Percentiles rank a stretch among this genome's conserved stretches.
phyloP scores from a whole-genome alignment of 1,140 invertebrate genomes.

The Magallana gigas region DNA sequence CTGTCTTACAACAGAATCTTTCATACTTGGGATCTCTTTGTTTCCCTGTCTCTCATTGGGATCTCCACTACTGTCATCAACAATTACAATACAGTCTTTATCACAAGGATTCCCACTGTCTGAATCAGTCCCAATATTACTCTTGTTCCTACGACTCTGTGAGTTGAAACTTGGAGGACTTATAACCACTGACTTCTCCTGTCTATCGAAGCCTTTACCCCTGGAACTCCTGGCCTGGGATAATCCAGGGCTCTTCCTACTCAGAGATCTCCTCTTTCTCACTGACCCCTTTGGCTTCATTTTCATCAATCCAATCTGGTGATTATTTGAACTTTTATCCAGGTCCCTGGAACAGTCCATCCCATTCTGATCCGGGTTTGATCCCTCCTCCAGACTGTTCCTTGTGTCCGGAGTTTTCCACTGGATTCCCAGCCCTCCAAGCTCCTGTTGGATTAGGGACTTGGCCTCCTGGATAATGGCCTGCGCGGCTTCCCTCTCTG shows the following conservation, averaged over 20 bases:
- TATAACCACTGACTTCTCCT: constrained; percentile 43
- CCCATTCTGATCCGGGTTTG: neutral
- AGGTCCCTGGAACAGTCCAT: no score
- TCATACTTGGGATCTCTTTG: no score
- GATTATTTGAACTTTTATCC: neutral
- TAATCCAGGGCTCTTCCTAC: constrained; percentile 15
- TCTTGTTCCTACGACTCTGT: neutral
- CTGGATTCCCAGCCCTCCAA: constrained; percentile 73
- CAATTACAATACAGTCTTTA: neutral
- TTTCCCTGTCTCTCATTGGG: no score
- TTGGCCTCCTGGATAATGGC: constrained; percentile 91
- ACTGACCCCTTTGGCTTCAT: neutral
- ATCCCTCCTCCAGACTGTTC: neutral
- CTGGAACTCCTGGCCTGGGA: neutral
- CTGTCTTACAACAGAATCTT: no score
- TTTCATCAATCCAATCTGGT: neutral
- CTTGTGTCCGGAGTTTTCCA: constrained; percentile 59
- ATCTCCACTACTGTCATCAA: no score
- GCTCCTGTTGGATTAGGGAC: constrained; percentile 73
- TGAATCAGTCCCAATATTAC: neutral
- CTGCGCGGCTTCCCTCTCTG: constrained; percentile 89
- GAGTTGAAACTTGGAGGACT: constrained; percentile 46
- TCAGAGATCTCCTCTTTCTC: constrained; percentile 5
- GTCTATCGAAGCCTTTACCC: neutral
- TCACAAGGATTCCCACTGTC: neutral